Conservation (phyloP, 2,113 vertebrate species). For the Sinocyclocheilus rhinocerous region DNA sequence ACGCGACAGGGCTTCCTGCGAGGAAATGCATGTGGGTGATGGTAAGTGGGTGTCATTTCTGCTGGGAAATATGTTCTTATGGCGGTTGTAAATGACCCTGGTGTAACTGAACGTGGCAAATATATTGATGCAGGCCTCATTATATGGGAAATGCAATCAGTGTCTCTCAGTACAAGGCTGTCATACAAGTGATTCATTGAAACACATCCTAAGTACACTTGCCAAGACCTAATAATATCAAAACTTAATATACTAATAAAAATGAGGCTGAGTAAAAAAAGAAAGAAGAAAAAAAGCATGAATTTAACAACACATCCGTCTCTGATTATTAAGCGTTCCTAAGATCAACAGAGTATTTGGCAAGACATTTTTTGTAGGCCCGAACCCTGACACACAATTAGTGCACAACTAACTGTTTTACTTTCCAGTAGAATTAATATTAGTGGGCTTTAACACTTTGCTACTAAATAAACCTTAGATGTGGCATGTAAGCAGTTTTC, state of each 20-base stretch:
- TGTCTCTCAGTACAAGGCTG: conserved; percentile 16
- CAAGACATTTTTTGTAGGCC: not conserved
- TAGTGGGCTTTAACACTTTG: not conserved
- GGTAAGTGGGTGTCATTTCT: conserved; percentile 29
- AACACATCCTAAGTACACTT: not conserved
- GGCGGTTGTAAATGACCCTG: conserved; percentile 11
- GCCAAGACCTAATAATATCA: not conserved
- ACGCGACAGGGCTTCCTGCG: not conserved
- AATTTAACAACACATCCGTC: too few species aligned
- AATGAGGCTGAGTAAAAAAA: not conserved
- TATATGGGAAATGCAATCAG: conserved; percentile 16
- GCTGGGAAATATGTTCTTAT: conserved; percentile 21
- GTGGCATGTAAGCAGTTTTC: not conserved
- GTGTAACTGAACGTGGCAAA: not conserved
- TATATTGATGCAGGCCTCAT: not conserved
- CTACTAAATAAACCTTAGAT: not conserved
- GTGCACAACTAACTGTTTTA: not conserved
- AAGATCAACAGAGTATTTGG: too few species aligned
- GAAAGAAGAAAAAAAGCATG: too few species aligned
- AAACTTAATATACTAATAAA: not conserved
- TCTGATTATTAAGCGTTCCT: not conserved
- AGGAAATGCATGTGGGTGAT: conserved; percentile 12
- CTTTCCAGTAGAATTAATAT: not conserved
- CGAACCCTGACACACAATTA: too few species aligned
- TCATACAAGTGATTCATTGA: not conserved